A percentile compares a stretch with the other conserved stretches of the same genome.
phyloP scores from a whole-genome alignment of 92 coral and sea anemone species.

The Desmophyllum pertusum region DNA sequence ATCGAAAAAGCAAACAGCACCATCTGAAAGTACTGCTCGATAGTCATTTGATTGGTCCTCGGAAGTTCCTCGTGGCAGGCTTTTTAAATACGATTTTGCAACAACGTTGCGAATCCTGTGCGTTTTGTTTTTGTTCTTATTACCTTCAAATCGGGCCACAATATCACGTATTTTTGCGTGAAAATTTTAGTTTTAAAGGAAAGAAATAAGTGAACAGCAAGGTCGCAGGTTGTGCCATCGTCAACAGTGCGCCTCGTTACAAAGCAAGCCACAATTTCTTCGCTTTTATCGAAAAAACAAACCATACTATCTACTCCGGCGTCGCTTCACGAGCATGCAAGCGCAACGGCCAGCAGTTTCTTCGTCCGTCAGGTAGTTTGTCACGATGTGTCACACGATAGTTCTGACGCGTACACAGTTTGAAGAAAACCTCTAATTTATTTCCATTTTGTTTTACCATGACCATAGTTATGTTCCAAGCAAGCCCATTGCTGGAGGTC shows the following conservation, averaged over 20 bases:
- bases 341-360: neutral
- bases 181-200: neutral
- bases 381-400: constrained; percentile 23
- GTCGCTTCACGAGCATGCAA: neutral
- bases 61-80: too few species aligned
- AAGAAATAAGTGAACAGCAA: neutral
- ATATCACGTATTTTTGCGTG: neutral
- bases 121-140: too few species aligned
- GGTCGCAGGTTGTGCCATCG: too few species aligned
- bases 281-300: neutral
- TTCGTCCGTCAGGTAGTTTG: neutral
- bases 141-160: too few species aligned
- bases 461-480: constrained; percentile 55
- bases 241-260: neutral
- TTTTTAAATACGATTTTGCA: too few species aligned
- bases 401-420: constrained; percentile 43
- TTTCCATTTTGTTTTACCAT: constrained; percentile 46
- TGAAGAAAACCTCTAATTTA: constrained; percentile 59
- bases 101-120: too few species aligned
- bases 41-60: too few species aligned
- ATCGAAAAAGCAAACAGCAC: too few species aligned
- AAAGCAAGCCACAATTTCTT: neutral
- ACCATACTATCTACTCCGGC: neutral
- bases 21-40: too few species aligned
- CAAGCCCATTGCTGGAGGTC: constrained; percentile 50